Evolutionary conservation across 30 jellyfish, hydroid and myxozoan genomes (phyloP).

Genomic region (Pseudorhiza aurosa): DNA sequence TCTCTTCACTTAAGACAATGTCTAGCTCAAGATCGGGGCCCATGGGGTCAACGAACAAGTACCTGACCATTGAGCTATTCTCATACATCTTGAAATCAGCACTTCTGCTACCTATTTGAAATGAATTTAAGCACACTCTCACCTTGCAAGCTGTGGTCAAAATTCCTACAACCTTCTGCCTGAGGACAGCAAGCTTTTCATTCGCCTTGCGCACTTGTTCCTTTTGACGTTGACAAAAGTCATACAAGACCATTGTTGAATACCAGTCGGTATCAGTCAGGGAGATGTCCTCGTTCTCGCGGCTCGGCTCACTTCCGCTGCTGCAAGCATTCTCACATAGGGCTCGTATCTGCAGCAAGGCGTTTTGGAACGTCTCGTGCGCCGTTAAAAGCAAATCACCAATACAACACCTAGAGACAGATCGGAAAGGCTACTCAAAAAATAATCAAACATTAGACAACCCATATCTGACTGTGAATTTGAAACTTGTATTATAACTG

Average conservation of each 20-base stretch:
- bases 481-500: no score
- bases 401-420: background rate
- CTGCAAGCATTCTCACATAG: conserved; percentile 52
- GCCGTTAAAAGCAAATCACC: conserved; percentile 14
- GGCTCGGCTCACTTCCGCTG: conserved; percentile 32
- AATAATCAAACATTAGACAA: no score
- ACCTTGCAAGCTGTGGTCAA: conserved; percentile 68
- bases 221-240: conserved; percentile 57
- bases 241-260: conserved; percentile 29
- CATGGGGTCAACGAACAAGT: no score
- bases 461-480: no score
- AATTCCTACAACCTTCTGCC: conserved; percentile 35
- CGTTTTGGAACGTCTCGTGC: conserved; percentile 39
- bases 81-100: no score
- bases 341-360: conserved; percentile 49
- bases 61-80: no score
- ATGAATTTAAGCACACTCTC: background rate
- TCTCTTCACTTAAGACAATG: no score
- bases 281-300: background rate
- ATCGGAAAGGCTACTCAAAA: no score
- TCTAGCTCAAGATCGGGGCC: no score
- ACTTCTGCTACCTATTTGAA: no score
- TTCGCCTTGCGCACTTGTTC: conserved; percentile 27
- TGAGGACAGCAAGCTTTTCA: conserved; percentile 21
- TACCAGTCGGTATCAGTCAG: conserved; percentile 40